phyloP scores from a whole-genome alignment of 2,888 invertebrate species.

The Pardosa pseudoannulata region DNA sequence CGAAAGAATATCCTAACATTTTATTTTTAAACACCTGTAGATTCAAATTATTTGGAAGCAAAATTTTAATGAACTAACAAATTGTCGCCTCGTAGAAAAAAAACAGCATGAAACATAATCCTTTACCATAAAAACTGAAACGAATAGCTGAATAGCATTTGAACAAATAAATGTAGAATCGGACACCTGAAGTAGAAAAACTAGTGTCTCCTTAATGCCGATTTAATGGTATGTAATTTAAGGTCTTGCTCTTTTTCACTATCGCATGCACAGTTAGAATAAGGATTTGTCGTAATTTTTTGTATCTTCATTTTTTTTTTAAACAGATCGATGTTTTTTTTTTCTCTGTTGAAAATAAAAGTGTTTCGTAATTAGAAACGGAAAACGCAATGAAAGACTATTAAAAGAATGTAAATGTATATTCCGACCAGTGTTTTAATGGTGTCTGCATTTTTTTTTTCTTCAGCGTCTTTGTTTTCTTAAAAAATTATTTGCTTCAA shows the following conservation, averaged over 20 bases:
- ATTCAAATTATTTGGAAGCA: background rate
- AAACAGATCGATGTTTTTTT: background rate
- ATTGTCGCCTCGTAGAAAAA: background rate
- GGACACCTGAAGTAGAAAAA: slow-evolving; percentile 7
- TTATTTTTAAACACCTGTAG: slow-evolving; percentile 5
- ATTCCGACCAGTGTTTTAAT: background rate
- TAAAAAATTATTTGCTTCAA: background rate
- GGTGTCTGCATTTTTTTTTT: background rate
- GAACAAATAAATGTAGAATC: slow-evolving; percentile 33
- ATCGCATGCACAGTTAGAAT: slow-evolving; percentile 21
- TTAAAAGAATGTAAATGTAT: background rate
- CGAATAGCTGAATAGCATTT: slow-evolving; percentile 21
- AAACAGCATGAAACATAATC: background rate
- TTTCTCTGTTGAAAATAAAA: slow-evolving; percentile 21
- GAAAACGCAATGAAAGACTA: slow-evolving; percentile 10
- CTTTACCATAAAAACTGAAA: background rate
- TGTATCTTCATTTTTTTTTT: slow-evolving; percentile 9
- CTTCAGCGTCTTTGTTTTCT: too few species aligned
- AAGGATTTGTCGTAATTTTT: slow-evolving; percentile 31
- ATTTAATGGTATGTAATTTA: slow-evolving; percentile 57
- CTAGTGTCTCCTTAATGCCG: background rate
- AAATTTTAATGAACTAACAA: slow-evolving; percentile 15
- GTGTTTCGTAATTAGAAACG: slow-evolving; percentile 34
- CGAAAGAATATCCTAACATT: background rate
- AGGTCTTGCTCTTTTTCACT: background rate